Percentiles rank a stretch among this genome's conserved stretches.
Evolutionary conservation across 1,140 invertebrate species (phyloP).

Genomic region (Copidosoma floridanum): DNA sequence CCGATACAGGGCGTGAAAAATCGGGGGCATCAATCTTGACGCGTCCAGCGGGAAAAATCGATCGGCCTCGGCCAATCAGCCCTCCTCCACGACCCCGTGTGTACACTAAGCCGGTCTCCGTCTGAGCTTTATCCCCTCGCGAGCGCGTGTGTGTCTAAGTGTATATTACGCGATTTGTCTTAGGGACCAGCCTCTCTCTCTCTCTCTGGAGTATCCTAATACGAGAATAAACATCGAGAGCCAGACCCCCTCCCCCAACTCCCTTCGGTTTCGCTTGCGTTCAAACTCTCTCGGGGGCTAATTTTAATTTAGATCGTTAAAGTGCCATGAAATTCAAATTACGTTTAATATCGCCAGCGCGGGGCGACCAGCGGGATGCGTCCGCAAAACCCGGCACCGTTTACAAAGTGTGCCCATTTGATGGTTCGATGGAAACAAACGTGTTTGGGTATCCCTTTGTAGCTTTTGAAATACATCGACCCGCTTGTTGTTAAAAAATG

Average conservation of each 20-base stretch:
- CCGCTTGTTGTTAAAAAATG: no score
- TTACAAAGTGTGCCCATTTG: no score
- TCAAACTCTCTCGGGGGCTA: conserved; percentile 15
- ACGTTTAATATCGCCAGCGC: conserved; percentile 20
- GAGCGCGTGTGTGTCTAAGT: no score
- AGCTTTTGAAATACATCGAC: no score
- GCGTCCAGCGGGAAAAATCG: neutral
- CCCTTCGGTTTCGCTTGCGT: neutral
- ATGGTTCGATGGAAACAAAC: no score
- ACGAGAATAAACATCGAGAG: conserved; percentile 24
- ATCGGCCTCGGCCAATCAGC: conserved; percentile 3
- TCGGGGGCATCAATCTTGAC: conserved; percentile 19
- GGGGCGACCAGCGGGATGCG: neutral
- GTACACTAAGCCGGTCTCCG: no score
- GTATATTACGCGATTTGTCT: conserved; percentile 18
- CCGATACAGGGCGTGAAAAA: no score
- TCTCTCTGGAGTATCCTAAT: no score
- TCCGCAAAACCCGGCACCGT: no score
- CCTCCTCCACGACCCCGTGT: no score
- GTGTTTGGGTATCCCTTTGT: no score
- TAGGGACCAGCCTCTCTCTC: neutral
- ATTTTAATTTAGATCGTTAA: conserved; percentile 31
- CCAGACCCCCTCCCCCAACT: neutral
- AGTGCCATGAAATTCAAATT: conserved; percentile 30
- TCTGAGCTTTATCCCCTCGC: no score